A percentile compares a stretch with the other conserved stretches of the same genome.
phyloP scores from a whole-genome alignment of 1,140 invertebrate species.

The Caenorhabditis brenneri region DNA sequence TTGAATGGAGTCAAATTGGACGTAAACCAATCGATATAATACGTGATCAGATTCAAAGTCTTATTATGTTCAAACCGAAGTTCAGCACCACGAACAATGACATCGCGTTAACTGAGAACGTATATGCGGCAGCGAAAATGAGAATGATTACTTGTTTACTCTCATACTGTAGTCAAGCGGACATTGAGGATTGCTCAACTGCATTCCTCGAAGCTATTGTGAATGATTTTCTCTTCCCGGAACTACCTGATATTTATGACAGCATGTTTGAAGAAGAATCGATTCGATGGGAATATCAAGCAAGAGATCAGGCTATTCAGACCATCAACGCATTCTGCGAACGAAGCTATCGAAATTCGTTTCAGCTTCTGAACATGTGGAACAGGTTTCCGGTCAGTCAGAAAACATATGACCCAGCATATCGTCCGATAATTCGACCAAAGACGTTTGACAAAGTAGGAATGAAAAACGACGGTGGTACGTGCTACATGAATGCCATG shows the following conservation, averaged over 20 bases:
- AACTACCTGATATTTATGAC: conserved; percentile 18
- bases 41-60: not conserved
- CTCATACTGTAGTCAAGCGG: conserved; percentile 1
- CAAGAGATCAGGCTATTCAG: conserved; percentile 3
- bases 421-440: not conserved
- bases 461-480: conserved; percentile 32
- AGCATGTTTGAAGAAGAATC: conserved; percentile 41
- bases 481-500: conserved; percentile 31
- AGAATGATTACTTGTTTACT: conserved; percentile 2
- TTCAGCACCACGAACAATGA: conserved; percentile 20
- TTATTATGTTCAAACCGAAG: not conserved
- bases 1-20: not conserved
- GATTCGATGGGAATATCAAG: conserved; percentile 10
- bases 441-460: conserved; percentile 13
- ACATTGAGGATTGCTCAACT: not conserved
- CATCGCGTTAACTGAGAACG: not conserved
- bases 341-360: not conserved
- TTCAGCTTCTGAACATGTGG: not conserved
- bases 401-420: conserved; percentile 3
- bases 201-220: not conserved
- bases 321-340: conserved; percentile 22
- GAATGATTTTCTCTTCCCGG: conserved; percentile 19
- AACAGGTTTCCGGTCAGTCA: not conserved
- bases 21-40: conserved; percentile 5
- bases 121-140: conserved; percentile 11